These are phyloP conservation scores for Heliconius erato DNA, from an alignment of 2,888 invertebrate genomes.

Conservation along the genomic window DNA sequence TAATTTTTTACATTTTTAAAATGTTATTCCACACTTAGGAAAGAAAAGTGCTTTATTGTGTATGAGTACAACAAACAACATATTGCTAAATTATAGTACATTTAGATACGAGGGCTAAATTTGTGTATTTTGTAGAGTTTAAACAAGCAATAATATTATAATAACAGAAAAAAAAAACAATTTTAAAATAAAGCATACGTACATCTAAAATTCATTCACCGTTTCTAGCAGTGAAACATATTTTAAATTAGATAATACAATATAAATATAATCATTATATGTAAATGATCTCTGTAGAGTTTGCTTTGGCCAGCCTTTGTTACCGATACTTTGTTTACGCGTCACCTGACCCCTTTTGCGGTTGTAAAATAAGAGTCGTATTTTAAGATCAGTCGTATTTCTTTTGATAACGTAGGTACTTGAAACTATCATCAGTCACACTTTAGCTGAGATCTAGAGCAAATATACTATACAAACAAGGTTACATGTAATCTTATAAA, in stretches of 20 bases:
- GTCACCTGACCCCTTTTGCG: slow-evolving; percentile 44
- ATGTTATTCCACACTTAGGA: too few species aligned
- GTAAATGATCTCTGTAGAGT: slow-evolving; percentile 25
- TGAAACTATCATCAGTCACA: slow-evolving; percentile 40
- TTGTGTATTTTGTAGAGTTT: too few species aligned
- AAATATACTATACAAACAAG: slow-evolving; percentile 24
- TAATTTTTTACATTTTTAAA: too few species aligned
- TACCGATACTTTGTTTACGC: slow-evolving; percentile 43
- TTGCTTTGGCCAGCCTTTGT: slow-evolving; percentile 33
- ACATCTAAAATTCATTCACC: neutral
- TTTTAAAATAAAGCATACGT: too few species aligned
- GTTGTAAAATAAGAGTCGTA: slow-evolving; percentile 46
- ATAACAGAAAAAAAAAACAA: too few species aligned
- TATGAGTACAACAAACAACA: too few species aligned
- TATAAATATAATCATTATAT: neutral
- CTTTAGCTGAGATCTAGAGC: slow-evolving; percentile 41
- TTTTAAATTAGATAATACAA: neutral
- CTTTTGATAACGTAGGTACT: slow-evolving; percentile 42
- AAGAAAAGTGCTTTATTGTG: too few species aligned
- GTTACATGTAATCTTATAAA: slow-evolving; percentile 15
- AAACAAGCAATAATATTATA: too few species aligned
- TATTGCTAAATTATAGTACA: too few species aligned
- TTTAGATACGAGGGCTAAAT: too few species aligned
- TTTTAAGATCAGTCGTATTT: slow-evolving; percentile 37
- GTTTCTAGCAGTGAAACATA: neutral